Evolutionary conservation across 1,140 invertebrate species (phyloP).

Genomic region (Diploscapter pachys): DNA sequence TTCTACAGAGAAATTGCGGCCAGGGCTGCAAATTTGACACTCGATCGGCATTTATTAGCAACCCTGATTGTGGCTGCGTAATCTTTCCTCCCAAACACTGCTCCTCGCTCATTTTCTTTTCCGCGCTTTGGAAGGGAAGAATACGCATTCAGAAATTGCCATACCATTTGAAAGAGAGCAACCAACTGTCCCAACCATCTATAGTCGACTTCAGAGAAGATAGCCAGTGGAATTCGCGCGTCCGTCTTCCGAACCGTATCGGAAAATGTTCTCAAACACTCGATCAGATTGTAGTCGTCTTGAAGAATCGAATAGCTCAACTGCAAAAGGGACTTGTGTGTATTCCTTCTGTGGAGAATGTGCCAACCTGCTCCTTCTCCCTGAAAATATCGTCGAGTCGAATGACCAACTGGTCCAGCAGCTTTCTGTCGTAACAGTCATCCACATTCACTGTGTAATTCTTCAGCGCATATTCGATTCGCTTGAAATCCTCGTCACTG

Average conservation of each 20-base stretch:
- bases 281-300: constrained; percentile 20
- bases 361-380: constrained; percentile 24
- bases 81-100: neutral
- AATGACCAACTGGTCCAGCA: neutral
- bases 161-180: constrained; percentile 20
- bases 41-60: neutral
- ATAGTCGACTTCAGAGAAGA: constrained; percentile 12
- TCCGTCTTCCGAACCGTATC: constrained; percentile 29
- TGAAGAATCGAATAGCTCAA: constrained; percentile 23
- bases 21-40: neutral
- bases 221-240: constrained; percentile 9
- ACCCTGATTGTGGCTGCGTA: constrained; percentile 1
- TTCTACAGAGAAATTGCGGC: neutral
- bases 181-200: constrained; percentile 13
- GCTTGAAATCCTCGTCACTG: constrained; percentile 2
- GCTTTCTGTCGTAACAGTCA: constrained; percentile 10
- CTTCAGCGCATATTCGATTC: neutral
- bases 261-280: neutral
- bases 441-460: constrained; percentile 16
- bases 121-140: no score
- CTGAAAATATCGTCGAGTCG: constrained; percentile 14
- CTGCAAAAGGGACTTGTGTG: constrained; percentile 12
- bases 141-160: neutral
- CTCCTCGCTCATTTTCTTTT: no score
- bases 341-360: neutral